These are phyloP conservation scores for Halictus ligatus DNA, from an alignment of 2,888 invertebrate species.

Conservation along the genomic window DNA sequence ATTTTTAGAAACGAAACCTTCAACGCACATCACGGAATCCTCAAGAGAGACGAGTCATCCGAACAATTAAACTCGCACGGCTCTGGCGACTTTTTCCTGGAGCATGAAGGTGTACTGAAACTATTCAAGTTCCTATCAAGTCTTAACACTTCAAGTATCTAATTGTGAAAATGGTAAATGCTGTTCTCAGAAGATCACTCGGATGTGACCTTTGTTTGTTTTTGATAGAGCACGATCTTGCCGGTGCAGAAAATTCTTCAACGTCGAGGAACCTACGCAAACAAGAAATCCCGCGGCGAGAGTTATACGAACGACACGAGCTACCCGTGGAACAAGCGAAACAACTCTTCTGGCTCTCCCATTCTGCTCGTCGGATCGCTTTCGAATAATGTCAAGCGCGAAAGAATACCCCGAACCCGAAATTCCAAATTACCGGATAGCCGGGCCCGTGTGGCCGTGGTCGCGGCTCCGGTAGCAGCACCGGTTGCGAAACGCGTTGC, in stretches of 20 bases:
- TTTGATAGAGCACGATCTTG: neutral
- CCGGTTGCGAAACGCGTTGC: conserved; percentile 46
- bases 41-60: neutral
- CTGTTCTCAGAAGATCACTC: too few relatives aligned
- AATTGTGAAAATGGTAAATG: too few relatives aligned
- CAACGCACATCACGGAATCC: neutral
- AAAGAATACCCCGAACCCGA: neutral
- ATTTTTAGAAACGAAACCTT: neutral
- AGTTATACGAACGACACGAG: neutral
- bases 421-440: conserved; percentile 17
- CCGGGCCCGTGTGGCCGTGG: neutral
- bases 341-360: neutral
- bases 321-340: neutral
- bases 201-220: too few relatives aligned
- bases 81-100: neutral
- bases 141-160: too few relatives aligned
- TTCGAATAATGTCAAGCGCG: neutral
- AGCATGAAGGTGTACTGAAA: too few relatives aligned
- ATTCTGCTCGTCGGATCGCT: neutral
- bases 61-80: neutral
- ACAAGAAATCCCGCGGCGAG: neutral
- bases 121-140: too few relatives aligned
- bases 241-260: neutral
- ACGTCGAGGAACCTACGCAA: neutral
- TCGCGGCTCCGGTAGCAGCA: conserved; percentile 28